phyloP scores from a whole-genome alignment of 2,797 vertebrate genomes.

The Gallinago solitaria region DNA sequence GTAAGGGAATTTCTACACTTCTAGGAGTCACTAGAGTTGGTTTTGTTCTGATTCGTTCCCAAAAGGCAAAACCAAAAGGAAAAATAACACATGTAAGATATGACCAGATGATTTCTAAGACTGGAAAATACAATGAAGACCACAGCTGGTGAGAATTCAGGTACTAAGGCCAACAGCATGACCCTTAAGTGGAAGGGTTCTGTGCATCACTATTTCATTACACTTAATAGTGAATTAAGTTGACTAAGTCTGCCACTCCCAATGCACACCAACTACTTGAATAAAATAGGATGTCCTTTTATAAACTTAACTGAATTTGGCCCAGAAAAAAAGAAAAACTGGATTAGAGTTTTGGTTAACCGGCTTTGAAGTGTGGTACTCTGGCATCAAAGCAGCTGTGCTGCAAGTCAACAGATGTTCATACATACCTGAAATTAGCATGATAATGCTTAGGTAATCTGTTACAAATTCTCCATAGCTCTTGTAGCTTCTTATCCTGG shows the following conservation, averaged over 20 bases:
- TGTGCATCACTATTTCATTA: neutral
- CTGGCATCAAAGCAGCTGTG: neutral
- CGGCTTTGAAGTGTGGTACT: neutral
- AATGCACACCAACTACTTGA: neutral
- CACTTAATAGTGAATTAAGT: neutral
- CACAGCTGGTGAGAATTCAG: neutral
- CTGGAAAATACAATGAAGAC: neutral
- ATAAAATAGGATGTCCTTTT: neutral
- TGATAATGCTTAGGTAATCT: constrained; percentile 93
- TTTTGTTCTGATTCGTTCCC: neutral
- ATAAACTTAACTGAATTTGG: neutral
- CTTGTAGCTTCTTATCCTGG: constrained; percentile 94
- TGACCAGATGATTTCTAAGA: neutral
- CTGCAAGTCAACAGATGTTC: neutral
- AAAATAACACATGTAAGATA: neutral
- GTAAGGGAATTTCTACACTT: neutral
- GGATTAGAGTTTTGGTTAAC: neutral
- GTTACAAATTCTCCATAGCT: constrained; percentile 93
- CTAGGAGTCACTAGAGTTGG: neutral
- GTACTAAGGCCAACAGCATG: neutral
- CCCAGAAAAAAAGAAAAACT: neutral
- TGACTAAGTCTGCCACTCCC: too few species aligned
- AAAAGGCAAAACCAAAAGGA: neutral
- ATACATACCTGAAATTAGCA: constrained; percentile 89
- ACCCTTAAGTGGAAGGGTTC: neutral